These are phyloP conservation scores for Agrotis segetum DNA, from an alignment of 2,888 invertebrate species.

Conservation along the genomic window DNA sequence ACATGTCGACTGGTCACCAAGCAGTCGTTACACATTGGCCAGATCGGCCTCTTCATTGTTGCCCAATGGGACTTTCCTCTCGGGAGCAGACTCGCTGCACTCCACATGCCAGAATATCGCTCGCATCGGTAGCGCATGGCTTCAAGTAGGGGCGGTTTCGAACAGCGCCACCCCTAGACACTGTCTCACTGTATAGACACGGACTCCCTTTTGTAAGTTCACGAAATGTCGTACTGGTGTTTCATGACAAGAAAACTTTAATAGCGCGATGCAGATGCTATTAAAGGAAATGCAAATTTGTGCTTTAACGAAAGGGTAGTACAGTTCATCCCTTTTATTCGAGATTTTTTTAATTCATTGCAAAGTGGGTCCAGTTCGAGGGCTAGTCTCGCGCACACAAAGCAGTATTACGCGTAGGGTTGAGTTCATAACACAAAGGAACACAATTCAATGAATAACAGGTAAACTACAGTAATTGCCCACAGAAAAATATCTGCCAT, in stretches of 20 bases:
- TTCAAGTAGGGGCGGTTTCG: background rate
- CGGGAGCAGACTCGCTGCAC: background rate
- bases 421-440: no score
- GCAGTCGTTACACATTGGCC: slow-evolving; percentile 12
- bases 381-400: background rate
- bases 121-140: background rate
- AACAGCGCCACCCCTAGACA: slow-evolving; percentile 18
- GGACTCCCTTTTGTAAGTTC: background rate
- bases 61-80: background rate
- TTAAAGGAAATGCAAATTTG: background rate
- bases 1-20: background rate
- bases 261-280: slow-evolving; percentile 39
- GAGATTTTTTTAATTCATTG: background rate
- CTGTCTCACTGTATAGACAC: slow-evolving; percentile 49
- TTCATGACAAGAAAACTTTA: slow-evolving; percentile 18
- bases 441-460: background rate
- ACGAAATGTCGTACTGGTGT: background rate
- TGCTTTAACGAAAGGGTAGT: background rate
- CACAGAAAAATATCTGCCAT: background rate
- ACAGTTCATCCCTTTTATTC: background rate
- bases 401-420: background rate
- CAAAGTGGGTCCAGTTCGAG: background rate
- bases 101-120: background rate
- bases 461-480: background rate
- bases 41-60: background rate